Percentiles rank a stretch among this genome's conserved stretches.
phyloP scores from a whole-genome alignment of 2,797 vertebrate species.

The Peromyscus melanophrys region DNA sequence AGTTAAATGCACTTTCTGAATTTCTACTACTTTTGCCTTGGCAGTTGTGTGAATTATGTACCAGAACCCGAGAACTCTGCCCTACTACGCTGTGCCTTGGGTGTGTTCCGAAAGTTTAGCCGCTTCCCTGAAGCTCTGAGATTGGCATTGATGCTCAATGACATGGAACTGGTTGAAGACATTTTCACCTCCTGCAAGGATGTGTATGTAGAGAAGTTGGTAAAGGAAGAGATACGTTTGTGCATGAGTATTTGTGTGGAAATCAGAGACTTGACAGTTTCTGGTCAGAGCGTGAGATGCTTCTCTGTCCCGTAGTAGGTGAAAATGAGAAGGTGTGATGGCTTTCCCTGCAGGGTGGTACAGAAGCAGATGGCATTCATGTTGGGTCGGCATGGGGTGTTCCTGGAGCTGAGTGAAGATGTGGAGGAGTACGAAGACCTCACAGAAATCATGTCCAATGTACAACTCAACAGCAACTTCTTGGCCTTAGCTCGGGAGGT shows the following conservation, averaged over 20 bases:
- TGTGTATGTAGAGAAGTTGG: constrained; percentile 91
- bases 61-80: constrained; percentile 98
- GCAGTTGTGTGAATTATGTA: constrained; percentile 98
- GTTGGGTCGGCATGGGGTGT: constrained; percentile 98
- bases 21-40: constrained; percentile 34
- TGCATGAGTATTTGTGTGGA: not conserved
- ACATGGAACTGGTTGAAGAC: constrained; percentile 98
- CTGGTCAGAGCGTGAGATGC: not conserved
- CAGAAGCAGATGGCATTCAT: constrained; percentile 99
- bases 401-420: constrained; percentile 98
- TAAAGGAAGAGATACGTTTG: not conserved
- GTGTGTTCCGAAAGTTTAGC: constrained; percentile 97
- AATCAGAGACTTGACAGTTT: not conserved
- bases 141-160: constrained; percentile 98
- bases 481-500: constrained; percentile 98
- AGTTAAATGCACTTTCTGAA: not conserved
- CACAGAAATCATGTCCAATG: constrained; percentile 99
- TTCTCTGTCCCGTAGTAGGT: not conserved
- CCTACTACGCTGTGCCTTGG: constrained; percentile 95
- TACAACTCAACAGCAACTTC: constrained; percentile 99
- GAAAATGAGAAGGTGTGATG: not conserved
- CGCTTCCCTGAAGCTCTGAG: constrained; percentile 98
- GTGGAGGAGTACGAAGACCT: constrained; percentile 98
- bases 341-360: constrained; percentile 91
- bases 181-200: constrained; percentile 99